Base-by-base conservation (phyloP, 1,140 invertebrate genomes). In the Phymastichus coffea region DNA sequence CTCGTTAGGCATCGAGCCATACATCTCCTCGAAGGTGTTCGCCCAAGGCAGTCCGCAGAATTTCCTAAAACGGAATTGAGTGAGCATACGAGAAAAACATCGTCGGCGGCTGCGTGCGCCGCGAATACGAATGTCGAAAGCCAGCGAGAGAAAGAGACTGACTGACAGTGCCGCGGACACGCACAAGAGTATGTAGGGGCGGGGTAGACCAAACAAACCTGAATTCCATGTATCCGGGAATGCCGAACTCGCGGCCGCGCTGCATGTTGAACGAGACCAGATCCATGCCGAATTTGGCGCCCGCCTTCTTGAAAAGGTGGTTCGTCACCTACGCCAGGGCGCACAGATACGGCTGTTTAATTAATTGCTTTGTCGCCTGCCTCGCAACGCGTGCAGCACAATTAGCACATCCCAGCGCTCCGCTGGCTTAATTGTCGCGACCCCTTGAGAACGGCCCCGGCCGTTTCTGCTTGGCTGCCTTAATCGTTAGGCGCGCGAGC, bases 231-330 rank as follows among this genome's bases (percentile, higher is more conserved):
- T 95, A 95, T 37, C 92, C 92, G 30, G 93, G 93, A 55, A 97
- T 81, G 58, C 93, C 94, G 70, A 95, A 94, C 73, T 97, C 94
- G 61, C 94, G 83, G 26, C 92, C 94, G 71, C 95, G 84, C 77
- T 96, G 93, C 87, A 97, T 94, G 73, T 97, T 97, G 70, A 97
- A 93, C 1, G 94, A 93, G 3, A 95, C 93, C 64, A 97, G 80
- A 78, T 97, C 95, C 84, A 96, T 86, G 63, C 94, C 94, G 70
- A 91, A 92, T 38, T 89, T 83, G 40, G 89, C 87, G 14, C 90
- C 90, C 20, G 88, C 87, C 79, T 94, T 94, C 75, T 94, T 94
- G 77, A 95, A 94, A 30, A 95, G 79, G 78, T 94, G 91, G 78
- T 94, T 94, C 12, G 93, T 94, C 0, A 95, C 84, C 83, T 86